A percentile compares a stretch with the other conserved stretches of the same genome.
Evolutionary conservation across 2,797 vertebrate species (phyloP).

Genomic region (Rachycentron canadum): DNA sequence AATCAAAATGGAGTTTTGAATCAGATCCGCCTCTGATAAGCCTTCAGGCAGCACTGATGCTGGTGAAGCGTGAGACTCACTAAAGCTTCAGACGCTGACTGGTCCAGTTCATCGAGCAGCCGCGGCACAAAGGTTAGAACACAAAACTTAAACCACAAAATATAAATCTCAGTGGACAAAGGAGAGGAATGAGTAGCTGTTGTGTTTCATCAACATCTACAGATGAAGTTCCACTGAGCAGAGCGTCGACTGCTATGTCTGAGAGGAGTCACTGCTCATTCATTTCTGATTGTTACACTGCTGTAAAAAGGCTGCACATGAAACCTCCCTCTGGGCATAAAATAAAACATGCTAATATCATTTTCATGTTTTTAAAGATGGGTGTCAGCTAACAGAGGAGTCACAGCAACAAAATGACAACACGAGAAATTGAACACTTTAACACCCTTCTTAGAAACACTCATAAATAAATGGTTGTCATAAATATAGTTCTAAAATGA

Average conservation of each 20-base stretch:
- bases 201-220: constrained; percentile 9
- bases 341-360: neutral
- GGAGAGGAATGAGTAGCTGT: neutral
- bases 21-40: neutral
- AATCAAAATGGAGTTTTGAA: constrained; percentile 13
- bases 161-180: neutral
- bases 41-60: neutral
- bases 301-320: neutral
- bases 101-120: constrained; percentile 20
- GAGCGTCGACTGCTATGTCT: neutral
- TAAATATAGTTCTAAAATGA: neutral
- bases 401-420: neutral
- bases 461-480: neutral
- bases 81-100: constrained; percentile 1
- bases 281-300: neutral
- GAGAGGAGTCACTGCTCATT: neutral
- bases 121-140: constrained; percentile 5
- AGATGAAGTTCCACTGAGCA: neutral
- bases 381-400: neutral
- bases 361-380: neutral
- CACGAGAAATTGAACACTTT: neutral
- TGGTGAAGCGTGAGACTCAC: neutral
- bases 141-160: constrained; percentile 10
- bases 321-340: neutral
- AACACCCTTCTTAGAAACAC: neutral